Percentiles rank a stretch among this genome's conserved stretches.
These are phyloP conservation scores for Limonius californicus DNA, from an alignment of 1,140 invertebrate species.

Conservation along the genomic window DNA sequence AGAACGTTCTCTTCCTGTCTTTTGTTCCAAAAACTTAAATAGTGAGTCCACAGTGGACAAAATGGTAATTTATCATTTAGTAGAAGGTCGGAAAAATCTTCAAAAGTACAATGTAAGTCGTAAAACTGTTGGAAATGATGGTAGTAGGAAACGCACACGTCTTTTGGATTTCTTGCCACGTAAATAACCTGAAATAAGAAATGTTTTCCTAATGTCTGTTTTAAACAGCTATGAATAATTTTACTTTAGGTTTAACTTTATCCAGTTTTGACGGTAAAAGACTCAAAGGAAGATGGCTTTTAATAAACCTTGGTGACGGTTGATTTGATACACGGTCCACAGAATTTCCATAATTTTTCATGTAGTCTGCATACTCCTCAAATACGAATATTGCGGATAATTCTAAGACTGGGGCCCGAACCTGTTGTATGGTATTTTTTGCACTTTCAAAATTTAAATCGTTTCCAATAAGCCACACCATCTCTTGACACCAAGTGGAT, in stretches of 20 bases:
- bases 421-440: slow-evolving; percentile 57
- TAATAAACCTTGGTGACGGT: too few relatives aligned
- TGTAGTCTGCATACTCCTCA: too few relatives aligned
- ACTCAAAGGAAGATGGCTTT: too few relatives aligned
- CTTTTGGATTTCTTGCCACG: not conserved
- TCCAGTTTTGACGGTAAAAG: too few relatives aligned
- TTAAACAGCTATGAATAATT: too few relatives aligned
- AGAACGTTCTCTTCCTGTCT: not conserved
- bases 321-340: too few relatives aligned
- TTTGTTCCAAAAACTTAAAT: not conserved
- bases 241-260: too few relatives aligned
- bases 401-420: slow-evolving; percentile 39
- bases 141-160: not conserved
- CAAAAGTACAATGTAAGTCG: not conserved
- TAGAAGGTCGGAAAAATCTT: not conserved
- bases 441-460: slow-evolving; percentile 74
- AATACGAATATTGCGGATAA: too few relatives aligned
- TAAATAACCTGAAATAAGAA: slow-evolving; percentile 1
- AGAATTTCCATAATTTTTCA: too few relatives aligned
- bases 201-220: too few relatives aligned
- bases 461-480: slow-evolving; percentile 81
- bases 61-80: not conserved
- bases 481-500: slow-evolving; percentile 86
- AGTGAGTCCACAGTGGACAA: not conserved
- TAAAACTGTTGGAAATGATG: not conserved